Base-by-base conservation (phyloP, 2,888 invertebrate species). In the Sesia apiformis region DNA sequence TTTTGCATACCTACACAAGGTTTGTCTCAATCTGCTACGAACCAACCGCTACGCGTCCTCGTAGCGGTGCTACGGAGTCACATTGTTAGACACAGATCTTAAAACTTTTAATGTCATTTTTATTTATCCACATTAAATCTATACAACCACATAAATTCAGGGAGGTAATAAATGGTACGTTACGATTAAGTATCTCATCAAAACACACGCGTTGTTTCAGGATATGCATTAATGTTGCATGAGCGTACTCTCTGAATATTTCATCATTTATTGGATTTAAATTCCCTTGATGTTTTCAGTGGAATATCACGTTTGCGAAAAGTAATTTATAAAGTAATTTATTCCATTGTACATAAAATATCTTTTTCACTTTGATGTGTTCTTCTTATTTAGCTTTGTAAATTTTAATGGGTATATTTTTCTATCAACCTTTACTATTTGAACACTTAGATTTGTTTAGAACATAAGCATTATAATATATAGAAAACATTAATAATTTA, bases 151-250 rank as follows among this genome's bases (percentile, higher is more conserved):
- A 46, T 46, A 52, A 52, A 54, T 54, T 63, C 62, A 53, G 60
- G 55, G 46, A 51, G 39, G 59, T 56, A 58, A 62, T 64, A 60
- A 63, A 64, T 62, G 59, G 55, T 54, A 53, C 50, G 55, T 59
- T 46, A 59, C 54, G 54, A 64, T 66, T 58, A 60, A 65, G 58
- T 49, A 62, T 60, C 52, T 51, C 53, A 60, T 58, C 59, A 58
- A 43, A 56, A 58, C 55, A 53, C 59, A 56, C 56, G 56, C 57
- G 57, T 56, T 56, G 55, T n/a, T 53, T 23, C 50, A 38, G 50
- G 7, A 38, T 50, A 38, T 50, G 7, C 50, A 50, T 50, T 39
- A 50, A 50, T 50, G 50, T 50, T 50, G 50, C 50, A 50, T 50
- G 50, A 5, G 38, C 5, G 39, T 50, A 42, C 42, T 42, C 42